Evolutionary conservation across 2,797 vertebrate species (phyloP), one percentile per base, ranked within the genome.

Genomic region (Anas flavirostris): DNA sequence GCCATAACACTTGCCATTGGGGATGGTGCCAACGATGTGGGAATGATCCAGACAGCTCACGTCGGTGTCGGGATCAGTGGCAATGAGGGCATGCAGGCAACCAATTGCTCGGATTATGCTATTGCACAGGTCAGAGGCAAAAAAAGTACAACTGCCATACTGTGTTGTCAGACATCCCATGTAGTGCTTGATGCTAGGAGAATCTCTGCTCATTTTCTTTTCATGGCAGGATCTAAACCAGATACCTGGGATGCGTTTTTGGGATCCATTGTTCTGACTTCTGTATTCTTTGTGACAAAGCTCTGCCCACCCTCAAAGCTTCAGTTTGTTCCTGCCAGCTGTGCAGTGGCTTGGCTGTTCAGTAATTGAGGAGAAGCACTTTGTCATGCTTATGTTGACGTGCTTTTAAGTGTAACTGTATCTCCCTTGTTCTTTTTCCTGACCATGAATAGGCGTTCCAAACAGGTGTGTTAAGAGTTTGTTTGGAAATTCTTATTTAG

Each of bases 1-100:
- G 99, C 99, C 97, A 99, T 99, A 98, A 99, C 99, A 4, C 98
- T 99, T 86, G 99, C 99, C 39, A 99, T 99, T 21, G 99, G 99
- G n/a, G 99, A 99, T 1, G 99, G 99, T 18, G 99, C 99, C 69
- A 99, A 99, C 4, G 99, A 99, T 0, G 99, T 99, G n/a, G 99
- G 99, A 78, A 99, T 99, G 99, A 99, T 99, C 97, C 99, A 99
- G 98, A 99, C 99, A 0, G 99, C 99, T 69, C 99, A 99, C 0
- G 99, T 99, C 12, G 99, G 99, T 26, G 99, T 99, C 60, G 99
- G 99, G 58, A 99, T 99, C 98, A 99, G 99, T 11, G 99, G 99
- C 88, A 99, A 99, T 10, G 99, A 99, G 97, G 99, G 99, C 98
- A 99, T 99, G 99, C 99, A 99, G 97, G 99, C 99, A 86, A 99